These are phyloP conservation scores for Distichodus sexfasciatus DNA, from an alignment of 2,797 vertebrate genomes.

Conservation along the genomic window DNA sequence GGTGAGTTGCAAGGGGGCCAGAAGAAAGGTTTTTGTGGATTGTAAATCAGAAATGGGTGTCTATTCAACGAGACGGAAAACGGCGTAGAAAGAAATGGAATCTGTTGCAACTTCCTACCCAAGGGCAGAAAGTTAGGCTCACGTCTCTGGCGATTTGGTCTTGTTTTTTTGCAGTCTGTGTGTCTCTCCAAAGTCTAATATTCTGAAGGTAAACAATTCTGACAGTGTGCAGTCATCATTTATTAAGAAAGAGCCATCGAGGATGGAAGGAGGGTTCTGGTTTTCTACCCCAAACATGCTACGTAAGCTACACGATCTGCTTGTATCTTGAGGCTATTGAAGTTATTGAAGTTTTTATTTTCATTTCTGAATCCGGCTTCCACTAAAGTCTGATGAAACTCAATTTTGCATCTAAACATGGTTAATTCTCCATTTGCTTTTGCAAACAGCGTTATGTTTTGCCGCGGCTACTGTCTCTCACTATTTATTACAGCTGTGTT, in stretches of 20 bases:
- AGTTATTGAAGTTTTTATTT: too few species aligned
- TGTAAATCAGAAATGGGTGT: too few species aligned
- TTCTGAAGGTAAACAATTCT: neutral
- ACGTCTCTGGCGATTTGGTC: neutral
- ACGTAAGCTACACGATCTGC: too few species aligned
- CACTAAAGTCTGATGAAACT: too few species aligned
- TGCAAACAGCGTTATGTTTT: too few species aligned
- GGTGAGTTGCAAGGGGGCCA: too few species aligned
- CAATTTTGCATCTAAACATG: too few species aligned
- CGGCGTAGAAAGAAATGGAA: constrained; percentile 3
- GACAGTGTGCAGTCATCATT: neutral
- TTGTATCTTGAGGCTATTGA: too few species aligned
- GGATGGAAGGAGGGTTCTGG: neutral
- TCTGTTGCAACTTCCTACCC: neutral
- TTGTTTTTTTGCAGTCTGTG: neutral
- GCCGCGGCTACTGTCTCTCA: neutral
- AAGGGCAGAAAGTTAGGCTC: constrained; percentile 17
- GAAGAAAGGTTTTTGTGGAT: too few species aligned
- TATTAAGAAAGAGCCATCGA: neutral
- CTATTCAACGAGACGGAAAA: too few species aligned
- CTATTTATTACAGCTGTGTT: neutral
- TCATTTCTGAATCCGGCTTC: too few species aligned
- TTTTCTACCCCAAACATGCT: neutral
- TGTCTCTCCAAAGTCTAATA: neutral
- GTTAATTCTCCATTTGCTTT: too few species aligned